phyloP scores from a whole-genome alignment of 2,888 invertebrate species.

The Melolontha melolontha region DNA sequence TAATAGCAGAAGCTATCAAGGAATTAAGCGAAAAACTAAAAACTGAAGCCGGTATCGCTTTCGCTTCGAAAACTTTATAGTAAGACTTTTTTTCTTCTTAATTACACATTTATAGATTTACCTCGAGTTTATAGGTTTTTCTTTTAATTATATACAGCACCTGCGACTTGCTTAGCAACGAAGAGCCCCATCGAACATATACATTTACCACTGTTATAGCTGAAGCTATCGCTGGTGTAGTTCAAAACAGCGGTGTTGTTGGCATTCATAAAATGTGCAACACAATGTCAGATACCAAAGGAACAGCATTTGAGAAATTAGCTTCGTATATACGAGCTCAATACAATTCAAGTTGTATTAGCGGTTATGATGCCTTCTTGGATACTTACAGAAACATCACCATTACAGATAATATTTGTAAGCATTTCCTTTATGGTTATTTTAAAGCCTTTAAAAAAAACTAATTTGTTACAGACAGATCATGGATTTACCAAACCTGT shows the following conservation, averaged over 20 bases:
- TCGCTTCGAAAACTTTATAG: too few species aligned
- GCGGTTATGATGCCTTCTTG: conserved; percentile 46
- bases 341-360: conserved; percentile 40
- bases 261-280: conserved; percentile 44
- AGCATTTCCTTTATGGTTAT: too few species aligned
- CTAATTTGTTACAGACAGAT: conserved; percentile 33
- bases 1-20: conserved; percentile 63
- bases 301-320: conserved; percentile 42
- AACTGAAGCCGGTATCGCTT: too few species aligned
- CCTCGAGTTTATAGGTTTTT: too few species aligned
- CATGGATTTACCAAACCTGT: conserved; percentile 47
- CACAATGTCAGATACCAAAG: too few species aligned
- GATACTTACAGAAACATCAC: background rate
- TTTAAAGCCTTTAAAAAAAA: too few species aligned
- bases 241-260: conserved; percentile 48
- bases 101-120: too few species aligned
- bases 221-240: conserved; percentile 42
- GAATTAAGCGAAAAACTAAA: too few species aligned
- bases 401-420: too few species aligned
- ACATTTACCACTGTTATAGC: conserved; percentile 44
- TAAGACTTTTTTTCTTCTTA: too few species aligned
- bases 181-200: conserved; percentile 46
- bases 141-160: too few species aligned
- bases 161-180: conserved; percentile 59
- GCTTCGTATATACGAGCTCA: conserved; percentile 40